These are phyloP conservation scores for Acomys russatus DNA, from an alignment of 2,797 vertebrate species.

Conservation along the genomic window DNA sequence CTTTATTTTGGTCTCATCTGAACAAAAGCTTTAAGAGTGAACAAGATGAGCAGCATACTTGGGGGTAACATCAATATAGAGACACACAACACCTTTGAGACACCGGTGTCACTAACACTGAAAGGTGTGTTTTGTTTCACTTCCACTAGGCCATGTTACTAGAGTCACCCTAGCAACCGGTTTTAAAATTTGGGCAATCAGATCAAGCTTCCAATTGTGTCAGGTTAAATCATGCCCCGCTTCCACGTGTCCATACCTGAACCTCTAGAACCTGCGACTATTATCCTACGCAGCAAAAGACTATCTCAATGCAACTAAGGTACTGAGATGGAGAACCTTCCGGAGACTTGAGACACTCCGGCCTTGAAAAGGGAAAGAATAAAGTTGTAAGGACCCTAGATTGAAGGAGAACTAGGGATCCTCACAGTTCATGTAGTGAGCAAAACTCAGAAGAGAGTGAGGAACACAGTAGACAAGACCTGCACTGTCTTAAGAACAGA, in stretches of 20 bases:
- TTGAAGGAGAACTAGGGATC: not conserved
- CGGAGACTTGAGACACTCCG: not conserved
- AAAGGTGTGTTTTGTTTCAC: constrained; percentile 22
- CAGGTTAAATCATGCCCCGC: not conserved
- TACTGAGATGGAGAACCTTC: not conserved
- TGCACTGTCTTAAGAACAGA: not conserved
- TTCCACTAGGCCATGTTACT: not conserved
- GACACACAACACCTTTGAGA: not conserved
- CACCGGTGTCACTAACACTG: not conserved
- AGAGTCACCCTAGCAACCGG: not conserved
- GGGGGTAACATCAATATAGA: not conserved
- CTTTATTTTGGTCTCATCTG: constrained; percentile 21
- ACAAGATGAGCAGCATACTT: not conserved
- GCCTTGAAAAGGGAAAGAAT: not conserved
- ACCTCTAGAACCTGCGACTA: constrained; percentile 8
- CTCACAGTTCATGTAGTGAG: not conserved
- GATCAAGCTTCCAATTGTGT: not conserved
- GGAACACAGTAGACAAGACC: not conserved
- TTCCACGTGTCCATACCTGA: not conserved
- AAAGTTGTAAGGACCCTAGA: not conserved
- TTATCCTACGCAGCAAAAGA: not conserved
- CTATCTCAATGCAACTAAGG: not conserved
- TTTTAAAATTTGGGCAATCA: not conserved
- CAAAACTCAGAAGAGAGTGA: not conserved
- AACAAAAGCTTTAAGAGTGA: not conserved